These are phyloP conservation scores for Macropodus opercularis DNA, from an alignment of 2,797 vertebrate genomes.

Conservation along the genomic window DNA sequence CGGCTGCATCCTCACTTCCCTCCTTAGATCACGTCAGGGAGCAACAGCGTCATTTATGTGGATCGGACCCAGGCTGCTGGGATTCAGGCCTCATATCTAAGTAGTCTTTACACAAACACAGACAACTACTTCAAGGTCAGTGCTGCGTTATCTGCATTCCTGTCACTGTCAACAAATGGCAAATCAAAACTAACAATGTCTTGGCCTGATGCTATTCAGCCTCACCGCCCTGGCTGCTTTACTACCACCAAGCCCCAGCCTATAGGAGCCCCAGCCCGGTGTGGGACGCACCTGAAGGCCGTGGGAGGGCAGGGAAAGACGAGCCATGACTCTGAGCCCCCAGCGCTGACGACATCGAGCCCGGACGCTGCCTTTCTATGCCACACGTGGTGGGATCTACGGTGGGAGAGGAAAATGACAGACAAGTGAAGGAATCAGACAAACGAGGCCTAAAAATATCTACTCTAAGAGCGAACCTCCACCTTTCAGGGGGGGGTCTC, in stretches of 20 bases:
- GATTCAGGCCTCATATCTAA: background rate
- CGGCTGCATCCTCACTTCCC: no score
- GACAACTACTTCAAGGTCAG: background rate
- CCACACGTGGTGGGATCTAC: conserved; percentile 79
- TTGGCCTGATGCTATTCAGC: background rate
- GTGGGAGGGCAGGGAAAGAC: conserved; percentile 83
- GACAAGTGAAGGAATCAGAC: conserved; percentile 1
- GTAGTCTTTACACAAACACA: background rate
- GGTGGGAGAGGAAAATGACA: conserved; percentile 6
- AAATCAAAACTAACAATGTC: background rate
- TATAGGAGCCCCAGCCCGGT: no score
- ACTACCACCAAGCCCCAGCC: no score
- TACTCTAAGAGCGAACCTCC: background rate
- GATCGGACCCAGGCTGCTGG: background rate
- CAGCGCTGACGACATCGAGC: conserved; percentile 77
- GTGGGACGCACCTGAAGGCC: conserved; percentile 80
- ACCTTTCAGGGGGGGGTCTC: conserved; percentile 83
- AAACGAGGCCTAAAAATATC: background rate
- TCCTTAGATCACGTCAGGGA: background rate
- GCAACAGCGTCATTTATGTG: background rate
- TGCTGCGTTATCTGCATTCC: background rate
- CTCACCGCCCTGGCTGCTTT: background rate
- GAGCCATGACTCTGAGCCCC: conserved; percentile 74
- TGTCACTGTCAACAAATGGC: background rate
- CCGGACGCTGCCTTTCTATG: conserved; percentile 81